Evolutionary conservation across 2,113 vertebrate species (phyloP), one percentile per base, ranked within the genome.

Genomic region (Esox niger): DNA sequence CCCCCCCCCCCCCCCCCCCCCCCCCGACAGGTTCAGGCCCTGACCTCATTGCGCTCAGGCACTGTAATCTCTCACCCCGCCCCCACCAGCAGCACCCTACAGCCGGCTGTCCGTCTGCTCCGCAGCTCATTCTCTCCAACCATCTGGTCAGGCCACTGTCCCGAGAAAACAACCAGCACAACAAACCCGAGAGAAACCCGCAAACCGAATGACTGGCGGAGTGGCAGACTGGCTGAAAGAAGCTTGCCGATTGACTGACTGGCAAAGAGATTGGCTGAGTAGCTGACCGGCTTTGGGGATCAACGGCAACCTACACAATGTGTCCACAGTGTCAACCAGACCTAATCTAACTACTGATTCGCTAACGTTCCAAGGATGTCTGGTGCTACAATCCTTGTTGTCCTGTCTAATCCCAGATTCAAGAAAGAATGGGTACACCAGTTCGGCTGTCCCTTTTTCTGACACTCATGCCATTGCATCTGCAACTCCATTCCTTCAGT

Each of bases 31-130:
- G 3, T 9, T 55, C 27, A 30, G 55, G 33, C 27, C 38, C 17
- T 74, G 68, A 83, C 80, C 83, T 82, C 77, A 71, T 25, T 79
- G 54, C 57, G 72, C 72, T 79, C 69, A 65, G 74, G 59, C 68
- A 66, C 60, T 69, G 73, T 74, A 66, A 64, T 55, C 59, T n/a
- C 57, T 58, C 54, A 23, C 8, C 9, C 55, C 23, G 5, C 11
- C 64, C 65, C 46, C 54, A 33, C 52, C 62, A 54, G 20, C 46
- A 68, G 66, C 69, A 52, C 29, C 56, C 64, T 66, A 4, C 54
- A 38, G 31, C 55, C 65, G 57, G 52, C 52, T 23, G 31, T 7
- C 32, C 9, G 20, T 2, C 59, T 61, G 25, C 32, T 8, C 32
- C 15, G 20, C 29, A 2, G 8, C 59, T 21, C 59, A 32, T 31